These are phyloP conservation scores for Cryptocheilus praepositus DNA, from an alignment of 2,888 invertebrate genomes.

Conservation along the genomic window DNA sequence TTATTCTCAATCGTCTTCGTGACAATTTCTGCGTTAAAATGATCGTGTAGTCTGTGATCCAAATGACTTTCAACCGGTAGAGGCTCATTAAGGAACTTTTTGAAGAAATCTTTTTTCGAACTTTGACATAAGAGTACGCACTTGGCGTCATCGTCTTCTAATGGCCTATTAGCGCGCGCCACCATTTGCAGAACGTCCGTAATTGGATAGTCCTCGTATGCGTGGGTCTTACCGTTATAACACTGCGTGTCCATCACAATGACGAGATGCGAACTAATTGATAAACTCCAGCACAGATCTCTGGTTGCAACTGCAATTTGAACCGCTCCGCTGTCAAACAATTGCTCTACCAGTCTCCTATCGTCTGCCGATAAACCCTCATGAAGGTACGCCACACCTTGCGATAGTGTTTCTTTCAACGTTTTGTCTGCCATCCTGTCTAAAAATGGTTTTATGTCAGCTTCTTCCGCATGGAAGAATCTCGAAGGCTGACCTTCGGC, in stretches of 20 bases:
- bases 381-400: slow-evolving; percentile 98
- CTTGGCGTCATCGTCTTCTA: slow-evolving; percentile 93
- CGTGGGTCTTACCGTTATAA: slow-evolving; percentile 81
- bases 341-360: slow-evolving; percentile 92
- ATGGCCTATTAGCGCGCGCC: slow-evolving; percentile 95
- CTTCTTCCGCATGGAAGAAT: slow-evolving; percentile 92
- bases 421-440: slow-evolving; percentile 93
- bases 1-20: slow-evolving; percentile 99
- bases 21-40: slow-evolving; percentile 99
- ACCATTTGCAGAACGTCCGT: slow-evolving; percentile 99
- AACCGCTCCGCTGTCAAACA: slow-evolving; percentile 95
- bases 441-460: slow-evolving; percentile 92
- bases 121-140: slow-evolving; percentile 98
- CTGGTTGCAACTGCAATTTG: slow-evolving; percentile 94
- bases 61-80: slow-evolving; percentile 98
- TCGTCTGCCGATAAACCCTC: slow-evolving; percentile 93
- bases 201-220: slow-evolving; percentile 98
- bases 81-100: slow-evolving; percentile 97
- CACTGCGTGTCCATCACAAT: slow-evolving; percentile 97
- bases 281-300: slow-evolving; percentile 94
- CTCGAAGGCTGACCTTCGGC: slow-evolving; percentile 90
- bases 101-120: slow-evolving; percentile 98
- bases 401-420: slow-evolving; percentile 91
- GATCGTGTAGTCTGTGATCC: slow-evolving; percentile 98
- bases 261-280: slow-evolving; percentile 93